phyloP scores from a whole-genome alignment of 2,113 vertebrate genomes.

The Lepidiolamprologus cunningtoni region DNA sequence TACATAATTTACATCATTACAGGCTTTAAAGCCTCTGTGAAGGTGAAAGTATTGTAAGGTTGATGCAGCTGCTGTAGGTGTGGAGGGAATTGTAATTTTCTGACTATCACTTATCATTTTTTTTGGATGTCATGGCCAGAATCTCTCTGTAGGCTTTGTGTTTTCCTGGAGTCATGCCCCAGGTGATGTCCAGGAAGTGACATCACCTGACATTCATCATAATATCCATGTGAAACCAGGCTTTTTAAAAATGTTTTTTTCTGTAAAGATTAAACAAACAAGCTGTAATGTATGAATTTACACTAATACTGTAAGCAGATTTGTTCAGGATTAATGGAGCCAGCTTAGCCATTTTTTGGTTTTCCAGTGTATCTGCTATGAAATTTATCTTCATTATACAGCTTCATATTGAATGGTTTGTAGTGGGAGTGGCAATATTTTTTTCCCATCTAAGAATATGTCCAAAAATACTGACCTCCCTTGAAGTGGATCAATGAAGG shows the following conservation, averaged over 20 bases:
- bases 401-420: neutral
- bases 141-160: neutral
- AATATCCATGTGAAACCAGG: neutral
- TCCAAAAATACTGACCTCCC: neutral
- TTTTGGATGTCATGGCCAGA: no score
- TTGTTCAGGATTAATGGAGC: neutral
- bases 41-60: neutral
- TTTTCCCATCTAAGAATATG: neutral
- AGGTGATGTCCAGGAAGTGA: neutral
- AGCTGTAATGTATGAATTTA: neutral
- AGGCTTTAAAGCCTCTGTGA: neutral
- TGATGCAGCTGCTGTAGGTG: neutral
- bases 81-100: neutral
- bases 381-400: neutral
- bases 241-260: neutral
- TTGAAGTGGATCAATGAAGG: neutral
- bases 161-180: neutral
- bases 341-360: neutral
- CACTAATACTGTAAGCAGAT: neutral
- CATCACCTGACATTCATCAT: rapidly evolving
- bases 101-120: neutral
- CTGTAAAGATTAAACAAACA: neutral
- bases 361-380: neutral
- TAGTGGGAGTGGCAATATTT: neutral
- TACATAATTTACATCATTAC: neutral